Evolutionary conservation across 1,140 invertebrate genomes (phyloP).

Genomic region (Carposina sasakii): DNA sequence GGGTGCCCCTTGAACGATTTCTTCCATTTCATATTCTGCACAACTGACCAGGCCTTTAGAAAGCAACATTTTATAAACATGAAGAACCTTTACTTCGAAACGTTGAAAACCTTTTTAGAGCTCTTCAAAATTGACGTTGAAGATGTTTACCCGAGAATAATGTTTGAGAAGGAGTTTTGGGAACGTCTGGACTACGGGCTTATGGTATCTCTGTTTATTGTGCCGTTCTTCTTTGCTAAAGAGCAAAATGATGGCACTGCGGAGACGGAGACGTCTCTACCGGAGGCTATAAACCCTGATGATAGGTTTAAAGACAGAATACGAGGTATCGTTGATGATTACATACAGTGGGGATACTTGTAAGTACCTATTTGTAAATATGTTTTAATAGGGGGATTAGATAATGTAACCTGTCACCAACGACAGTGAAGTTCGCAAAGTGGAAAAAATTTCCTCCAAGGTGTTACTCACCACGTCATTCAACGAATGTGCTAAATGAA

Average conservation of each 20-base stretch:
- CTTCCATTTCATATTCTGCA: conserved; percentile 31
- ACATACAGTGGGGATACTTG: conserved; percentile 19
- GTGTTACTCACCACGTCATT: too few relatives aligned
- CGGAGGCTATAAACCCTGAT: too few relatives aligned
- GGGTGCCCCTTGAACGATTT: conserved; percentile 37
- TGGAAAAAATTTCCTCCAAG: too few relatives aligned
- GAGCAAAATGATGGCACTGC: conserved; percentile 24
- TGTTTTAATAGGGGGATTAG: too few relatives aligned
- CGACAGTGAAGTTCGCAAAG: too few relatives aligned
- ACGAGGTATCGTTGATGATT: conserved; percentile 23
- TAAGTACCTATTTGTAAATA: conserved; percentile 22
- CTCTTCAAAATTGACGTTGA: conserved; percentile 33
- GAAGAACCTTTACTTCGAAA: conserved; percentile 32
- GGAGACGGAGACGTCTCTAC: too few relatives aligned
- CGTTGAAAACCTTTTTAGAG: conserved; percentile 23
- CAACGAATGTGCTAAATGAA: too few relatives aligned
- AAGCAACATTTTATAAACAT: conserved; percentile 28
- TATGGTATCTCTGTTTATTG: conserved; percentile 7
- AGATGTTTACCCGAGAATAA: conserved; percentile 20
- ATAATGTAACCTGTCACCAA: too few relatives aligned
- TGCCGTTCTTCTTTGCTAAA: conserved; percentile 20
- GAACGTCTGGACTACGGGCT: conserved; percentile 27
- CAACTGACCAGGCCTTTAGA: conserved; percentile 32
- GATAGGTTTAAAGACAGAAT: conserved; percentile 17
- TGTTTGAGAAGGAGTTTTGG: conserved; percentile 27